phyloP scores from a whole-genome alignment of 2,113 vertebrate species.

The Laticauda laticaudata region DNA sequence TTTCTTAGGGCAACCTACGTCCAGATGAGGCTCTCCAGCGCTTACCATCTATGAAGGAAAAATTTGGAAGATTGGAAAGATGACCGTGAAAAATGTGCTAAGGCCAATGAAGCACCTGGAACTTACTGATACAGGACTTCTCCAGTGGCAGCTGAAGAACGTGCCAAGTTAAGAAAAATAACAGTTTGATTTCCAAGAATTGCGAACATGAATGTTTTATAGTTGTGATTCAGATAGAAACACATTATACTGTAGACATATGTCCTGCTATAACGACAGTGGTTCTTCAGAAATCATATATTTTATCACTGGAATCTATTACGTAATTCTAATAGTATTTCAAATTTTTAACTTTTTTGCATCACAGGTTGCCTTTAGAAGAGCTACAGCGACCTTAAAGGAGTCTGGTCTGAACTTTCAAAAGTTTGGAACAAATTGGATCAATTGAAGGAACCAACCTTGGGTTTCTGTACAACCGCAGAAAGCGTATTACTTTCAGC shows the following conservation, averaged over 20 bases:
- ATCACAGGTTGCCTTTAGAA: slow-evolving; percentile 89
- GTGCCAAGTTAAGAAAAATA: slow-evolving; percentile 80
- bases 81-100: slow-evolving; percentile 94
- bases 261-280: neutral
- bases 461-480: slow-evolving; percentile 98
- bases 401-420: slow-evolving; percentile 96
- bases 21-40: slow-evolving; percentile 96
- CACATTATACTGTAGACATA: neutral
- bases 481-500: slow-evolving; percentile 80
- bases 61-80: slow-evolving; percentile 93
- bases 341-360: neutral
- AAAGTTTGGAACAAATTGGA: slow-evolving; percentile 99
- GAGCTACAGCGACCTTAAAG: slow-evolving; percentile 97
- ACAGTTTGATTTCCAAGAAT: neutral
- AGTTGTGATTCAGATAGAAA: neutral
- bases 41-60: slow-evolving; percentile 98
- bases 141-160: slow-evolving; percentile 95
- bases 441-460: slow-evolving; percentile 97
- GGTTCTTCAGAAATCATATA: neutral
- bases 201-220: neutral
- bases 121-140: slow-evolving; percentile 92
- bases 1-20: slow-evolving; percentile 83
- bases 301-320: neutral
- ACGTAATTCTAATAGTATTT: neutral
- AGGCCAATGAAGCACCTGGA: slow-evolving; percentile 97